Base-by-base conservation (phyloP, 2,888 invertebrate genomes). In the Lobophora halterata region DNA sequence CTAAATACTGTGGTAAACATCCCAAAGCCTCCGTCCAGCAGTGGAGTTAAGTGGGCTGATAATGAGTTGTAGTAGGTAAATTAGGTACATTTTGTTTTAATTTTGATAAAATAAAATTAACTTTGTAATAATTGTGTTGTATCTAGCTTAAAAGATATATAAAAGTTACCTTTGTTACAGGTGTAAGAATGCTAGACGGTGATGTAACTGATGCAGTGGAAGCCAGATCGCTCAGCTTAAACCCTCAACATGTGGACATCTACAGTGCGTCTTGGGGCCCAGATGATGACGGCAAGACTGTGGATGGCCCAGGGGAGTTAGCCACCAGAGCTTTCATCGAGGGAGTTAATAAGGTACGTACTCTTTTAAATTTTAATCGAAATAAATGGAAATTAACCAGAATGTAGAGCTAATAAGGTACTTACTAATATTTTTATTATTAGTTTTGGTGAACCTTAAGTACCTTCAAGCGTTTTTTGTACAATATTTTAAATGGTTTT, bases 251-350 rank as follows among this genome's bases (percentile, higher is more conserved):
- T 75, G 97, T 99, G 52, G 97, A 99, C 79, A 97, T 99, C 60
- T 99, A 99, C 86, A 97, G 97, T 65, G 98, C 98, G 3, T 97
- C 97, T 5, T 98, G 98, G 98, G 98, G 98, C 1, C 98, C 98
- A 0, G 98, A 99, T 66, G 98, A 99, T 72, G 98, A 99, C 68
- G 99, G 99, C 0, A 96, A 97, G 74, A 99, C 99, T 0, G 98
- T 98, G 0, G 98, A 98, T 65, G 99, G 99, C 0, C 99, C 99
- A 0, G 98, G 98, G 0, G 95, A 96, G 66, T 87, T 99, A 20
- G 98, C 99, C 0, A 94, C 95, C 0, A 90, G 96, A 57, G 99
- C 99, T 2, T 99, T 99, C 71, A 93, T 96, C 53, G 96, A 98
- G 79, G 99, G 99, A 14, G 96, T 99, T 28, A 94, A 93, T 1